Evolutionary conservation across 1,140 invertebrate species (phyloP).

Genomic region (Galleria mellonella): DNA sequence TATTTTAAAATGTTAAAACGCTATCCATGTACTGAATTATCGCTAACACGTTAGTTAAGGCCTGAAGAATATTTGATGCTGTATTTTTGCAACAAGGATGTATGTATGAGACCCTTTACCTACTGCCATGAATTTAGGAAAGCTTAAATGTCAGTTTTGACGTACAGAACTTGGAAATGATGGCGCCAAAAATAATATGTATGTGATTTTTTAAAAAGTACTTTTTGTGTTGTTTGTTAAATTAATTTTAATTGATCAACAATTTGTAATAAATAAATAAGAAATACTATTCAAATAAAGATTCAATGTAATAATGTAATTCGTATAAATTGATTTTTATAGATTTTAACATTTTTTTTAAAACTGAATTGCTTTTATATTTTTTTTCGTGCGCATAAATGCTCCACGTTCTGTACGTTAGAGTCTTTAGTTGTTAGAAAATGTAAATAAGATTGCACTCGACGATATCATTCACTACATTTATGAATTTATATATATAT

Average conservation of each 20-base stretch:
- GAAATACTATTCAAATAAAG: no score
- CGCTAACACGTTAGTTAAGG: conserved; percentile 17
- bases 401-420: background rate
- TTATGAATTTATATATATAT: no score
- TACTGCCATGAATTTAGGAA: conserved; percentile 6
- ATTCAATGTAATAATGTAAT: background rate
- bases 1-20: conserved; percentile 25
- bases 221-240: no score
- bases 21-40: conserved; percentile 31
- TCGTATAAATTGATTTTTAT: background rate
- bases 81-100: conserved; percentile 33
- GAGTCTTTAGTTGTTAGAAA: no score
- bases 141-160: background rate
- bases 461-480: no score
- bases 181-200: no score
- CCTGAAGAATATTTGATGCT: conserved; percentile 16
- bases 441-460: no score
- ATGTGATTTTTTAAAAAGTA: no score
- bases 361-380: no score
- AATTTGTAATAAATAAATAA: no score
- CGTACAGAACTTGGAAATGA: no score
- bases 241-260: no score
- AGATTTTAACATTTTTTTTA: background rate
- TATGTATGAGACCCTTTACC: conserved; percentile 4
- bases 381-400: background rate